phyloP scores from a whole-genome alignment of 2,888 invertebrate genomes.

The Exocentrus adspersus region DNA sequence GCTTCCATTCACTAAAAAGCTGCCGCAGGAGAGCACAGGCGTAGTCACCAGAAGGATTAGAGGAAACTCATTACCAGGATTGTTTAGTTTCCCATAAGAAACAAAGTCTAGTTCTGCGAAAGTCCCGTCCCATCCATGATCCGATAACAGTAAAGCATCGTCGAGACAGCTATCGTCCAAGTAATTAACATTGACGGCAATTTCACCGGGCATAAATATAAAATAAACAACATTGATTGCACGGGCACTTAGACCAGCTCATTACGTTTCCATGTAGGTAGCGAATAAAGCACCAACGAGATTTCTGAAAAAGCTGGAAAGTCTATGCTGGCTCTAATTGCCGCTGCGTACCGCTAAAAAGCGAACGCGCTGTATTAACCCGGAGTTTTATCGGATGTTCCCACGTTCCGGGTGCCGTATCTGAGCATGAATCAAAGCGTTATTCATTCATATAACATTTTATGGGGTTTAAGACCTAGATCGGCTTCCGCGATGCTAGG shows the following conservation, averaged over 20 bases:
- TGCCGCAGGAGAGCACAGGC: no score
- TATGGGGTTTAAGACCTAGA: conserved; percentile 11
- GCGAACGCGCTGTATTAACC: conserved; percentile 35
- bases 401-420: conserved; percentile 48
- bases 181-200: conserved; percentile 61
- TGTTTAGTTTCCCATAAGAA: no score
- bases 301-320: conserved; percentile 46
- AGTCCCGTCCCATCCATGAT: no score
- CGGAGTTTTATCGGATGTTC: conserved; percentile 45
- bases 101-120: no score
- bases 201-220: conserved; percentile 60
- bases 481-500: conserved; percentile 3
- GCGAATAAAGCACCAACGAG: conserved; percentile 45
- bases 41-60: no score
- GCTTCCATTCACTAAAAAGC: conserved; percentile 39
- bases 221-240: conserved; percentile 58
- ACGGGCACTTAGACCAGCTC: conserved; percentile 49
- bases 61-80: no score
- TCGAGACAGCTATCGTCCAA: conserved; percentile 54
- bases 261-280: conserved; percentile 54
- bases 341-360: conserved; percentile 34
- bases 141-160: conserved; percentile 54
- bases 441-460: no score
- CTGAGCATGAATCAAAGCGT: conserved; percentile 36
- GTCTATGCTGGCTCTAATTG: conserved; percentile 42